Evolutionary conservation across 2,797 vertebrate species (phyloP), one percentile per base, ranked within the genome.

Genomic region (Centropyge bicolor): DNA sequence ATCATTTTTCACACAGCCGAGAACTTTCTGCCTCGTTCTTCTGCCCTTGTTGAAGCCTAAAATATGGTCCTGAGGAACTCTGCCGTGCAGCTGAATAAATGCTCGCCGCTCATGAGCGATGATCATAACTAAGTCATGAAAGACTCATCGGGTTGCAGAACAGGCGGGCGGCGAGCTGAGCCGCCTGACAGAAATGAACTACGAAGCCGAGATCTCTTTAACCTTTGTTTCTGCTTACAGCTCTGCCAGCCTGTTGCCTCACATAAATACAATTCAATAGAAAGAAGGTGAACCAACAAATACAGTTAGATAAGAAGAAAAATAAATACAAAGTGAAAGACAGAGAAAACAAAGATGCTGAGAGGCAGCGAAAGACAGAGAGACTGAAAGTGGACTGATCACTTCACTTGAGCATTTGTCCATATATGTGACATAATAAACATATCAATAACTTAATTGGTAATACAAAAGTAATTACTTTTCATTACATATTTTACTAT

Each of bases 111-210:
- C 54, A 51, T 54, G 64, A 80, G 62, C 11, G n/a, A 1, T 40
- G 27, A 67, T 70, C 59, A 72, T 75, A 76, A 78, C 62, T 48
- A 70, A 72, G 75, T 74, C 70, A 73, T 14, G 35, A 82, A 79
- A 81, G 65, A 70, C 40, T 80, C 80, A 67, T 86, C 72, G 57
- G 84, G 71, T 70, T 87, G 80, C 41, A 69, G 76, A 70, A 35
- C 65, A 73, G 70, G 68, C 31, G 3, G 46, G 17, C 52, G 31
- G 61, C 0, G 16, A 70, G 66, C 6, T 11, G 48, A 74, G 70
- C 59, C 46, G 49, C 69, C 22, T 38, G 56, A 83, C 74, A 65
- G 45, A 75, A 82, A 74, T 83, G 31, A 86, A 76, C 49, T 67
- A 57, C 24, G 72, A 73, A 81, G 79, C 71, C 67, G 66, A n/a